Base-by-base conservation (phyloP, 1,140 invertebrate species). In the Phocides pigmalion region DNA sequence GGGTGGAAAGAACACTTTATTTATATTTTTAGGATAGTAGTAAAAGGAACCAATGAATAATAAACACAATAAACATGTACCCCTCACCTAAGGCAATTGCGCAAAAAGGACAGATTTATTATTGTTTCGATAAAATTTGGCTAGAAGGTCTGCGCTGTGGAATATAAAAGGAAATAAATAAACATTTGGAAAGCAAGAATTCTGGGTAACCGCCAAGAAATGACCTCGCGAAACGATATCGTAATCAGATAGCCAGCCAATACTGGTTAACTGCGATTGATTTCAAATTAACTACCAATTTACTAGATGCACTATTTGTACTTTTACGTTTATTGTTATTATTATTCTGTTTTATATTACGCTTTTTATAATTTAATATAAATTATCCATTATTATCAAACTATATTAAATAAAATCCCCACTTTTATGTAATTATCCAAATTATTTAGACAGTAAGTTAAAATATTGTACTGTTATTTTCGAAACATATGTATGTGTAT, bases 151-250 rank as follows among this genome's bases (percentile, higher is more conserved):
- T 53, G 17, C 5, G 4, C 46, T 11, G 28, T 58, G 56, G 62
- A 28, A 35, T 51, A 39, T 46, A 63, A 61, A 50, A 50, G 35
- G 62, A 47, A 41, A 44, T 61, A 76, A 54, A 54, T 41, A 54
- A 19, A 54, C 68, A 73, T 77, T 84, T 75, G 66, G 67, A 71
- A 76, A 74, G 71, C 79, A 75, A 73, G 64, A 44, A 54, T 35
- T 25, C 70, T 82, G 80, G 79, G 74, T 56, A 58, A n/a, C 53
- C 56, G 76, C 80, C 74, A 84, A 78, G 41, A 6, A 51, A 50
- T 3, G 32, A 35, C 46, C 70, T 53, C 63, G 65, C 70, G 75
- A 74, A 77, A 76, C 74, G 71, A 64, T 79, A 79, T 82, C 76
- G 64, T 62, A 75, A 84, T 82, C 41, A 76, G 72, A 81, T 75